Percentiles rank a stretch among this genome's conserved stretches.
Evolutionary conservation across 2,797 vertebrate species (phyloP).

Genomic region (Cryptoblepharus egeriae): DNA sequence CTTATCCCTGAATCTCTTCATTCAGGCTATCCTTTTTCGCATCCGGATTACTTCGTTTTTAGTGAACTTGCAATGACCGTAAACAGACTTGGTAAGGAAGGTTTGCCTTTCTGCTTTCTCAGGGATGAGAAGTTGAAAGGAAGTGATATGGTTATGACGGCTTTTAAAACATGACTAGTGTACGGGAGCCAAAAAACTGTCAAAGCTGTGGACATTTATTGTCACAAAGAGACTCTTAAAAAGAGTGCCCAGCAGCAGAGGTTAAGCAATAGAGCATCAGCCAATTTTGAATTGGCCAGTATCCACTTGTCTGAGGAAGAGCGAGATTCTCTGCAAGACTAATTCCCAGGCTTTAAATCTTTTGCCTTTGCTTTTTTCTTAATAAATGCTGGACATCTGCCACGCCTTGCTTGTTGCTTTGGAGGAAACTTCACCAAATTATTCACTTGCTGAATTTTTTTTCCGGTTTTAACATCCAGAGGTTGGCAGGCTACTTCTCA

Average conservation of each 20-base stretch:
- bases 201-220: conserved; percentile 23
- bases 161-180: background rate
- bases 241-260: background rate
- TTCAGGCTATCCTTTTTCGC: background rate
- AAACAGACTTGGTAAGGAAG: background rate
- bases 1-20: background rate
- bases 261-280: conserved; percentile 15
- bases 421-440: background rate
- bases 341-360: background rate
- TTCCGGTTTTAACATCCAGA: background rate
- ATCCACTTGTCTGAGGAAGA: background rate
- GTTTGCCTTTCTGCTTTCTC: background rate
- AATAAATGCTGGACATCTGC: conserved; percentile 4
- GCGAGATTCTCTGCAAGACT: background rate
- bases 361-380: background rate
- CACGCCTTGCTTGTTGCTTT: background rate
- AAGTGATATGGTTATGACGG: background rate
- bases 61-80: background rate
- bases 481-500: background rate
- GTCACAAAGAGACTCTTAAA: conserved; percentile 14
- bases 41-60: background rate
- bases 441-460: background rate
- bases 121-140: background rate
- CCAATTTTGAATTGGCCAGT: conserved; percentile 19
- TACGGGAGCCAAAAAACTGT: conserved; percentile 13